These are phyloP conservation scores for Lepisosteus osseus DNA, from an alignment of 2,113 vertebrate genomes.

Conservation along the genomic window DNA sequence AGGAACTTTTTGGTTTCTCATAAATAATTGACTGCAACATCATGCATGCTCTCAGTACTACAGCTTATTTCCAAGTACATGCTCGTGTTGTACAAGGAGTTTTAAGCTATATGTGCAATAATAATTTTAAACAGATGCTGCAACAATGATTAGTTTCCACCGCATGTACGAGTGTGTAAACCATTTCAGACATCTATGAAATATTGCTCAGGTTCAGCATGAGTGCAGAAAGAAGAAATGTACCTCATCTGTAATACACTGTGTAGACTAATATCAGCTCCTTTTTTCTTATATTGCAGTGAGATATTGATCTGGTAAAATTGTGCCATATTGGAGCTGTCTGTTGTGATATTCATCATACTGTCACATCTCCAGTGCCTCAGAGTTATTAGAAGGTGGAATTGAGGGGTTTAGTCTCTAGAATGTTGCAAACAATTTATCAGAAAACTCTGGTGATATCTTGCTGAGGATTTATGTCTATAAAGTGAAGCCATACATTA, in stretches of 20 bases:
- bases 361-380: constrained; percentile 94
- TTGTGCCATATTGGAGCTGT: constrained; percentile 99
- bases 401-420: constrained; percentile 92
- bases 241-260: constrained; percentile 99
- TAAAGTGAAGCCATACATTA: constrained; percentile 61
- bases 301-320: constrained; percentile 99
- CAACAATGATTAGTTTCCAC: constrained; percentile 81
- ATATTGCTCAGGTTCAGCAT: constrained; percentile 90
- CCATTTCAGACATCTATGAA: constrained; percentile 85
- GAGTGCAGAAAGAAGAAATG: constrained; percentile 93
- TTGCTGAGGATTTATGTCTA: constrained; percentile 71
- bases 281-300: constrained; percentile 97
- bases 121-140: constrained; percentile 80
- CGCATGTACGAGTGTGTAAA: constrained; percentile 75
- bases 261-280: constrained; percentile 99
- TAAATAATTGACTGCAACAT: constrained; percentile 56
- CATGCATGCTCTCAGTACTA: constrained; percentile 43
- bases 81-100: constrained; percentile 45
- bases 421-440: constrained; percentile 93
- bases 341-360: constrained; percentile 99
- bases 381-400: constrained; percentile 96
- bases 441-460: constrained; percentile 78
- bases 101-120: constrained; percentile 55
- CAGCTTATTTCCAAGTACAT: constrained; percentile 60
- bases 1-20: constrained; percentile 51